Evolutionary conservation across 2,888 invertebrate species (phyloP).

Genomic region (Lepidocyrtoides sp.): DNA sequence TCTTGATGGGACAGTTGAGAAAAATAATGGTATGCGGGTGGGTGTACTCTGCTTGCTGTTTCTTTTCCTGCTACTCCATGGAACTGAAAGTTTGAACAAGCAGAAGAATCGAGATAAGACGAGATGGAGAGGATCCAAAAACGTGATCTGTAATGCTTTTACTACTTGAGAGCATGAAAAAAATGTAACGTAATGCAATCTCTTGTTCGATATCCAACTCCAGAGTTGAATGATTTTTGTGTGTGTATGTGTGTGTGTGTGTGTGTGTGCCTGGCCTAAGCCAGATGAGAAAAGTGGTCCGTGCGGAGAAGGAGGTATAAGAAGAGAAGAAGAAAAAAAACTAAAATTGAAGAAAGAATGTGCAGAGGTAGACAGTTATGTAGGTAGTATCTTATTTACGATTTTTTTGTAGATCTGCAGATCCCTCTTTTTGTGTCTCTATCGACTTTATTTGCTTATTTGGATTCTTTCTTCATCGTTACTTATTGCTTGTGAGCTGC

Average conservation of each 20-base stretch:
- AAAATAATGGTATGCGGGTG: not conserved
- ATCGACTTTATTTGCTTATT: not conserved
- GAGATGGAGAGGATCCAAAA: too few species aligned
- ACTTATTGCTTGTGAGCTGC: not conserved
- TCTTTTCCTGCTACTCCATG: too few species aligned
- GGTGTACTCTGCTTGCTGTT: too few species aligned
- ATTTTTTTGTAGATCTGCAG: constrained; percentile 6
- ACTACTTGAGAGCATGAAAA: not conserved
- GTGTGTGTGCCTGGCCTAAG: too few species aligned
- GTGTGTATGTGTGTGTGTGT: too few species aligned
- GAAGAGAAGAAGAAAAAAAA: constrained; percentile 25
- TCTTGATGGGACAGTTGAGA: constrained; percentile 21
- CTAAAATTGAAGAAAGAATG: not conserved
- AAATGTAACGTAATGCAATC: constrained; percentile 43
- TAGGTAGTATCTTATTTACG: constrained; percentile 58
- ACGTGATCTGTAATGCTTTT: constrained; percentile 3
- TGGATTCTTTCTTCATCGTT: not conserved
- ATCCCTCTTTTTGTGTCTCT: not conserved
- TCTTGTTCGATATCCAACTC: constrained; percentile 46
- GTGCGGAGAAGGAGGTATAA: too few species aligned
- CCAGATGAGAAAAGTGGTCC: constrained; percentile 39
- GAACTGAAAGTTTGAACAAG: too few species aligned
- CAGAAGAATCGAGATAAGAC: not conserved
- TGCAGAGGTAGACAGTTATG: constrained; percentile 3
- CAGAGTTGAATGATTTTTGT: not conserved